These are phyloP conservation scores for Mastigias papua DNA, from an alignment of 30 jellyfish, hydroid and myxozoan species.

Conservation along the genomic window DNA sequence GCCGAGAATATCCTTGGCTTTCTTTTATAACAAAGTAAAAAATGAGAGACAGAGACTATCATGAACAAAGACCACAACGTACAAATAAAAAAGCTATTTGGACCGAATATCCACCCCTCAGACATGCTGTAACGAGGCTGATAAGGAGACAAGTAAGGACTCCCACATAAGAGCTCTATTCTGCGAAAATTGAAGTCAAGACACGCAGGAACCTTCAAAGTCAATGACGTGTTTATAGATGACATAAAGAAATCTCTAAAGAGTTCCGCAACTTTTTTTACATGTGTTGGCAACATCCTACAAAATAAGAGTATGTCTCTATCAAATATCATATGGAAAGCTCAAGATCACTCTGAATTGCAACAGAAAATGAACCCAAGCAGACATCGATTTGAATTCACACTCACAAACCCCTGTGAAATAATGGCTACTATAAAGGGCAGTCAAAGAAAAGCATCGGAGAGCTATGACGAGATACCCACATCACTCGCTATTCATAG, in stretches of 20 bases:
- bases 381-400: not conserved
- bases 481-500: slow-evolving; percentile 18
- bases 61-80: too few relatives aligned
- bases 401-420: not conserved
- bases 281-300: not conserved
- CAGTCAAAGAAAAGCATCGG: not conserved
- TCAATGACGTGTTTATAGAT: not conserved
- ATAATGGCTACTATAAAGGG: not conserved
- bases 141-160: too few relatives aligned
- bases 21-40: too few relatives aligned
- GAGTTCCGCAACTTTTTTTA: not conserved
- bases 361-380: not conserved
- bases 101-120: too few relatives aligned
- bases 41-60: too few relatives aligned
- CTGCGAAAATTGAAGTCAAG: too few relatives aligned
- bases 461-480: not conserved
- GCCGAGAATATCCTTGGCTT: too few relatives aligned
- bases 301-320: not conserved
- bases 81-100: too few relatives aligned
- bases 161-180: too few relatives aligned
- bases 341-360: not conserved
- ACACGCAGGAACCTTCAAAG: too few relatives aligned
- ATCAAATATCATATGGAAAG: not conserved
- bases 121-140: too few relatives aligned
- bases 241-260: not conserved